Conservation (phyloP, 1,140 invertebrate species). For the Carposina sasakii region DNA sequence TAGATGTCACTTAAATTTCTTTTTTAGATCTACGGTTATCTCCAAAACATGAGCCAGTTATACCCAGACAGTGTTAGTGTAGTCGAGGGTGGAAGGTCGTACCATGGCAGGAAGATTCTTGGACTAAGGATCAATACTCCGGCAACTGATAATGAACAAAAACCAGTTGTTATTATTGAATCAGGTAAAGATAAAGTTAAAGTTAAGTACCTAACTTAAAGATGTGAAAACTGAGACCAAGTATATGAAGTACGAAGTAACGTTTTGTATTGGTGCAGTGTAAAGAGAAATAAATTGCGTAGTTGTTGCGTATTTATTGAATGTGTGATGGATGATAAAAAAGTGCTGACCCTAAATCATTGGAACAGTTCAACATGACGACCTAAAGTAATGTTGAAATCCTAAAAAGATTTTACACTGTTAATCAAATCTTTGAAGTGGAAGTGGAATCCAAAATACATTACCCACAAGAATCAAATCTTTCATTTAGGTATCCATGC, state of each 20-base stretch:
- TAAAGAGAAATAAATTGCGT: too few relatives aligned
- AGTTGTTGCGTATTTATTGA: too few relatives aligned
- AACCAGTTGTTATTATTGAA: slow-evolving; percentile 58
- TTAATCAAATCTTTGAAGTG: too few relatives aligned
- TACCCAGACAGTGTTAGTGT: slow-evolving; percentile 35
- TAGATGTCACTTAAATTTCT: background rate
- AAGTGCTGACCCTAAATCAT: too few relatives aligned
- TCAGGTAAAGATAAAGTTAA: slow-evolving; percentile 35
- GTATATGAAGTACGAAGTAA: background rate
- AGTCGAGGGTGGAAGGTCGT: slow-evolving; percentile 44
- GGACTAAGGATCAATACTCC: slow-evolving; percentile 52
- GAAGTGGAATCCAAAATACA: too few relatives aligned
- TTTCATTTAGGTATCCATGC: slow-evolving; percentile 74
- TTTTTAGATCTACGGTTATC: slow-evolving; percentile 52
- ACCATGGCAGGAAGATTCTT: slow-evolving; percentile 46
- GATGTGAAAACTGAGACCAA: background rate
- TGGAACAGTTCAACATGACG: too few relatives aligned
- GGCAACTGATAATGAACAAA: slow-evolving; percentile 17
- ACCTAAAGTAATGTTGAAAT: too few relatives aligned
- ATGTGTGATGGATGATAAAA: too few relatives aligned
- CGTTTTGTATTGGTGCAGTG: too few relatives aligned
- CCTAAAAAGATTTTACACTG: too few relatives aligned
- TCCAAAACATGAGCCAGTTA: slow-evolving; percentile 34
- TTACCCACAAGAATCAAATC: too few relatives aligned
- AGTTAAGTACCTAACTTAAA: background rate